A percentile compares a stretch with the other conserved stretches of the same genome.
Conservation (phyloP, 2,797 vertebrate genomes). For the Enteromius mattozi region DNA sequence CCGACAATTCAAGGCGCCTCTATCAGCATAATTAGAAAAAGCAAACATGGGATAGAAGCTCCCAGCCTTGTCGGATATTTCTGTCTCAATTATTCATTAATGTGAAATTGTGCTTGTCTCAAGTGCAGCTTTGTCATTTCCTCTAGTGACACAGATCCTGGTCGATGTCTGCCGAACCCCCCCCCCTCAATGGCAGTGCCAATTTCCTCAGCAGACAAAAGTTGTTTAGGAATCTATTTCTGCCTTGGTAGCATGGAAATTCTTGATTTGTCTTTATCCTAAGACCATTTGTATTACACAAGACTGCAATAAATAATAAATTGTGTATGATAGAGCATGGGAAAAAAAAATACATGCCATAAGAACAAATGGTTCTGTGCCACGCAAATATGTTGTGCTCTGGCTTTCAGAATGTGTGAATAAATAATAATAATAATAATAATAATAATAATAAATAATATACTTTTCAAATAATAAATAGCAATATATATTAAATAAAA, state of each 20-base stretch:
- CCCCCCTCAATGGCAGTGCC: conserved; percentile 68
- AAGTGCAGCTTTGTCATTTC: conserved; percentile 80
- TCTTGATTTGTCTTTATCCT: conserved; percentile 79
- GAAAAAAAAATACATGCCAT: conserved; percentile 62
- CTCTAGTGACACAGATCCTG: conserved; percentile 71
- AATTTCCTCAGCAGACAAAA: conserved; percentile 75
- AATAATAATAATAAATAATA: background rate
- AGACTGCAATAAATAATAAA: conserved; percentile 79
- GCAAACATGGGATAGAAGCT: conserved; percentile 21
- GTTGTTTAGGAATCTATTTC: conserved; percentile 77
- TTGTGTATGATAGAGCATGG: conserved; percentile 78
- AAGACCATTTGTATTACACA: conserved; percentile 82
- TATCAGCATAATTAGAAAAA: conserved; percentile 35
- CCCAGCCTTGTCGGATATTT: conserved; percentile 18
- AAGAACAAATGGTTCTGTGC: conserved; percentile 73
- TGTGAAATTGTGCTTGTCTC: conserved; percentile 84
- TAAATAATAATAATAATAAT: background rate
- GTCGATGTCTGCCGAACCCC: conserved; percentile 70
- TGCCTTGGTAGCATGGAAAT: conserved; percentile 75
- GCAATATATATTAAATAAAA: background rate
- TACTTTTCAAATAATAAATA: background rate
- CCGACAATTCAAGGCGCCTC: background rate
- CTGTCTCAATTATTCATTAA: conserved; percentile 85
- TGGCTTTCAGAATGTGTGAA: conserved; percentile 72
- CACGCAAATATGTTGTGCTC: conserved; percentile 65